Evolutionary conservation across 2,113 vertebrate species (phyloP), one percentile per base, ranked within the genome.

Genomic region (Drymodes brunneopygia): DNA sequence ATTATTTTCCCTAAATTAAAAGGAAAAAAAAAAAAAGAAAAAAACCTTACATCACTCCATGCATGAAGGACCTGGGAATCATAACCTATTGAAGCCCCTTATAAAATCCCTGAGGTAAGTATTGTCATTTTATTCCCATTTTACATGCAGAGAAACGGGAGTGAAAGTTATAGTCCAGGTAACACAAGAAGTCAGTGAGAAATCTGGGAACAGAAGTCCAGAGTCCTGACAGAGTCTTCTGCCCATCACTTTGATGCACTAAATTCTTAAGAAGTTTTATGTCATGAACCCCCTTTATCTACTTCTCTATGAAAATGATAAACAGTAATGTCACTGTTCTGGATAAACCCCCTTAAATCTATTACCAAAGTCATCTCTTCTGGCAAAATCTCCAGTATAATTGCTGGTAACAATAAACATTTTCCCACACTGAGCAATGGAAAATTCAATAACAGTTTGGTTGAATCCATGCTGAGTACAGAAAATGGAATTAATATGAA

Each of bases 391-490:
- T 96, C 65, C 38, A 53, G 50, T 67, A 92, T 92, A 97, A 96
- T 96, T 92, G 79, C 77, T 87, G 73, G 82, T 92, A 95, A 91
- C 33, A 44, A 71, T 92, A 92, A 97, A 93, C 77, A 89, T 83
- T 86, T 81, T 87, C 58, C 75, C 89, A 80, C 45, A 67, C 93
- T 97, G 88, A 96, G 92, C 90, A 95, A 92, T 71, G 84, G 72
- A 94, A 96, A 98, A 97, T 93, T 87, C 90, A 97, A n/a, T 95
- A 90, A 94, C 81, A 58, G 77, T 96, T 96, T 92, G 92, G 88
- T 88, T 48, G 54, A 77, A 67, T 89, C 95, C 85, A 79, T 94
- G 94, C 96, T 97, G 96, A 95, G 93, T 58, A 54, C 57, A 10
- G 29, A 96, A 97, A 97, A 93, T 81, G 18, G 74, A 95, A 94